A percentile compares a stretch with the other conserved stretches of the same genome.
Evolutionary conservation across 2,888 invertebrate species (phyloP).

Genomic region (Sminthurinus aureus): DNA sequence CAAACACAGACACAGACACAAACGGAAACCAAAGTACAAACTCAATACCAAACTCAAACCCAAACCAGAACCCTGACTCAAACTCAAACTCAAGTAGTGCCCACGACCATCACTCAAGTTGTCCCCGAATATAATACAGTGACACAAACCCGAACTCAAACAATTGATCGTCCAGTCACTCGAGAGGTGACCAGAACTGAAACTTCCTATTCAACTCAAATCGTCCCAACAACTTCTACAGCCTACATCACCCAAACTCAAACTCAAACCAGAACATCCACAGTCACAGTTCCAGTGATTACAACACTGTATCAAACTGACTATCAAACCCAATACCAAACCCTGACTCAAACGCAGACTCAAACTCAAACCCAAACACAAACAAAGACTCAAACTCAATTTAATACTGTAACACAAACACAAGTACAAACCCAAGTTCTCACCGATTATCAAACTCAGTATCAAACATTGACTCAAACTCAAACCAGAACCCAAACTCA

Average conservation of each 20-base stretch:
- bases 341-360: not conserved
- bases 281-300: not conserved
- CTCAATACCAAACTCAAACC: not conserved
- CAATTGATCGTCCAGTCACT: not conserved
- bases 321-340: not conserved
- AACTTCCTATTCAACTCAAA: not conserved
- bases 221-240: not conserved
- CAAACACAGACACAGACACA: not conserved
- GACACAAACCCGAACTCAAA: not conserved
- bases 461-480: no score
- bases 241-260: not conserved
- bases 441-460: no score
- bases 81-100: not conserved
- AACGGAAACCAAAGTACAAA: not conserved
- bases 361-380: not conserved
- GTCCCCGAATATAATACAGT: not conserved
- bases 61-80: not conserved
- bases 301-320: not conserved
- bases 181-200: no score
- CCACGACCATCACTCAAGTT: not conserved
- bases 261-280: not conserved
- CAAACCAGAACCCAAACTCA: no score
- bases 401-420: not conserved
- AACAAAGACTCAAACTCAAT: not conserved
- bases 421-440: no score